Base-by-base conservation (phyloP, 2,888 invertebrate genomes). In the Andrena minutula region DNA sequence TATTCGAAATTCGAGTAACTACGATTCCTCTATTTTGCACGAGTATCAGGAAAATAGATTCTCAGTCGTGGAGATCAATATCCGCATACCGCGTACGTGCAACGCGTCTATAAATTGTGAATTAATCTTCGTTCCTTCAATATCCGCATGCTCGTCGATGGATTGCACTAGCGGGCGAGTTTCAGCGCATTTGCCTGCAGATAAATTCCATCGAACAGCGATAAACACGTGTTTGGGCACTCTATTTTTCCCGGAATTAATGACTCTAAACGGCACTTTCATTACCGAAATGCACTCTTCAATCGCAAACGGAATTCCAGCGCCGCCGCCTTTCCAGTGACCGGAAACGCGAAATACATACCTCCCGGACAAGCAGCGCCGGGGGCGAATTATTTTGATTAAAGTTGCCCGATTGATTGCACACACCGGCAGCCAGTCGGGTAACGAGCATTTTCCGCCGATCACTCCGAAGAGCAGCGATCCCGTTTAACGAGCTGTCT, bases 341-440 rank as follows among this genome's bases (percentile, higher is more conserved):
- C 7, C 47, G 74, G 28, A 28, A 53, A 53, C 70, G 8, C 12
- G 70, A 41, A 63, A 61, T 23, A 69, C 16, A 26, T 7, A 6
- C 10, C 2, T 4, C 5, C 3, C 20, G 30, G 1, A 69, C 60
- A 12, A 12, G 30, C 10, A 32, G 20, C 28, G 16, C 51, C 10
- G 10, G 5, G 12, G 35, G 20, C 16, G 60, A 75, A 75, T 75
- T 69, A 75, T 69, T 75, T 75, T 69, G 69, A 75, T 75, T 70
- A 70, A 70, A 75, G 20, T 53, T 63, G 5, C 6, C 2, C 47
- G 53, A 70, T 63, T 53, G 20, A 63, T 75, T 35, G 51, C 12
- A 8, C 23, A 16, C 35, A 41, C 41, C 16, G 41, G 12, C 35
- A 26, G 12, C 28, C 28, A 35, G 28, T 41, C 35, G 49, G 20